Base-by-base conservation (phyloP, 2,113 vertebrate species). In the Spea multiplicata region DNA sequence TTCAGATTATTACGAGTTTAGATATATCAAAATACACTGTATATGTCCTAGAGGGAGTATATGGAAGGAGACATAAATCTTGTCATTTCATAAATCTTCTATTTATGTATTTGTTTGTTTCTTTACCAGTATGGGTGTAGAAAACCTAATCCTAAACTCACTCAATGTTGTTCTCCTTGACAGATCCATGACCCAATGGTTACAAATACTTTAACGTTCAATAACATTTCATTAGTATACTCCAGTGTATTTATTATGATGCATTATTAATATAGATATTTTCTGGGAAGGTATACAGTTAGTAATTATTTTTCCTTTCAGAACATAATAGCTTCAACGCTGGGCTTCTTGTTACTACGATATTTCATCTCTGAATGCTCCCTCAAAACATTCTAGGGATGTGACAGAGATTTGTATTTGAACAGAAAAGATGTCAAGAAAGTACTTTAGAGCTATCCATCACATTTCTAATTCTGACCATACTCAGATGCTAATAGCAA, bases 351-450 rank as follows among this genome's bases (percentile, higher is more conserved):
- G 85, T 85, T 86, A 81, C 86, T 84, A 85, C 6, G 70, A 88
- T 92, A 92, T 91, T 92, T 94, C 88, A 92, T 89, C 81, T 91
- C 86, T 1, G 81, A 91, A 86, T 85, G 82, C 85, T 86, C 83
- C 84, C 89, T 91, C 86, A 85, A 59, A 81, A 92, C 77, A 84
- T 86, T 90, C 85, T 83, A 70, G 6, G 83, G 30, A 83, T 89
- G 73, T 90, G 88, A 91, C 88, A 92, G 88, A 91, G 93, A 93
- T 91, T 92, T 90, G 86, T 92, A 91, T 92, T 90, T 92, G 88
- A 93, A 92, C 87, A 90, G 89, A 92, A 92, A 91, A 90, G 81
- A 88, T 93, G 90, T 93, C 91, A 90, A 75, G 82, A 88, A 87
- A 53, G 77, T 81, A 62, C 80, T 83, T 48, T 84, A 75, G 69